Evolutionary conservation across 2,797 vertebrate genomes (phyloP), one percentile per base, ranked within the genome.

Genomic region (Sebastes taczanowskii): DNA sequence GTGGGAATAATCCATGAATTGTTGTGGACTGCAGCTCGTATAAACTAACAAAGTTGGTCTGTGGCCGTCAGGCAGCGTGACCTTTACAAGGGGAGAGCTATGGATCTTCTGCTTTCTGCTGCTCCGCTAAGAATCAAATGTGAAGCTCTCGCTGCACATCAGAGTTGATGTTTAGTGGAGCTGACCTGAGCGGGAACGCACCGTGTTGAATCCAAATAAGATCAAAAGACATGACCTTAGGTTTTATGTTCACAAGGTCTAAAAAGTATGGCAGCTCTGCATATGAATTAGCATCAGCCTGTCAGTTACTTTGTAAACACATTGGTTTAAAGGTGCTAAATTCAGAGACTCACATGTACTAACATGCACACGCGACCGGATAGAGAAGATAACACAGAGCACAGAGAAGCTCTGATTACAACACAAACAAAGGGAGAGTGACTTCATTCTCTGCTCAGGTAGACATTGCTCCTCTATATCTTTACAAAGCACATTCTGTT

Each of bases 1-100:
- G 63, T 69, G 30, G 80, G 71, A 89, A 87, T 90, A 93, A 91
- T 90, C 83, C 87, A 78, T 84, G 87, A 90, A 77, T 85, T 82
- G 74, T 86, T 85, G 85, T 81, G 74, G 82, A 74, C 65, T 27
- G 30, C 65, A 77, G 76, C 79, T 89, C 27, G 6, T 76, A 74
- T 74, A 62, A 87, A 81, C 75, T 77, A 80, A 87, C 87, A 86
- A 84, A 88, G 82, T 81, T 81, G 87, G 75, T 84, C 74, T 67
- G 52, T 35, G 53, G 56, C 74, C 11, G 18, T 81, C 53, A 66
- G 77, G 80, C 82, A 77, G 80, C 29, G 2, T 89, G 92, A 93
- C 92, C 89, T 94, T 93, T 88, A 60, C 71, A 81, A 64, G 60
- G 35, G 38, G 60, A 89, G 71, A 63, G 73, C 65, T 85, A 88